Evolutionary conservation across 2,888 invertebrate species (phyloP), one percentile per base, ranked within the genome.

Genomic region (Amorpha juglandis): DNA sequence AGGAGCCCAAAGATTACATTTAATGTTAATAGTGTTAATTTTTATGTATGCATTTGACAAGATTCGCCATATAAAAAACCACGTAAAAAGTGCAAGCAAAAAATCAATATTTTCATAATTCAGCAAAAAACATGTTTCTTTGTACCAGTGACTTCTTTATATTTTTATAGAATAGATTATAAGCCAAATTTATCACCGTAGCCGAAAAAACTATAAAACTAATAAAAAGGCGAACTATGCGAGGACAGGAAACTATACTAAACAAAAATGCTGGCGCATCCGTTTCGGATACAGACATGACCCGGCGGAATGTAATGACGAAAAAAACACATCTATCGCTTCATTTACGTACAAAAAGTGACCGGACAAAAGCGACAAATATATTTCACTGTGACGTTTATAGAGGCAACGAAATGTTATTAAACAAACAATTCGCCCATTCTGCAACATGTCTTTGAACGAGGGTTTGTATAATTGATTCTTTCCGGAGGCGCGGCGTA

Each of bases 391-490:
- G 76, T 82, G 88, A 90, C 89, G 86, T 90, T 90, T 87, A 87
- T 88, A 82, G 83, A 74, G 86, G 84, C 84, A 77, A 78, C 84
- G 84, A 86, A 90, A 92, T 92, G 91, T 93, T 93, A 91, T 92
- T 92, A 92, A 92, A 93, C 92, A 93, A 93, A 93, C 92, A 92
- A 89, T 90, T 92, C 91, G 91, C 92, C 92, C 88, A 92, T 90
- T 91, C 85, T 87, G 83, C 82, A 81, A 87, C 87, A 89, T 88
- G 87, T 88, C 87, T 88, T 81, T 81, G 81, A 83, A 83, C 84
- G 80, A 82, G 83, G 87, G 82, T 77, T 81, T 82, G 83, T 88
- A 90, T 92, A 92, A 93, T 92, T 92, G 93, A 92, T 92, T 93
- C 88, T 91, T 92, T 92, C 92, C 93, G 92, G 92, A 71, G 91